Evolutionary conservation across 2,113 vertebrate genomes (phyloP).

Genomic region (Antidorcas marsupialis): DNA sequence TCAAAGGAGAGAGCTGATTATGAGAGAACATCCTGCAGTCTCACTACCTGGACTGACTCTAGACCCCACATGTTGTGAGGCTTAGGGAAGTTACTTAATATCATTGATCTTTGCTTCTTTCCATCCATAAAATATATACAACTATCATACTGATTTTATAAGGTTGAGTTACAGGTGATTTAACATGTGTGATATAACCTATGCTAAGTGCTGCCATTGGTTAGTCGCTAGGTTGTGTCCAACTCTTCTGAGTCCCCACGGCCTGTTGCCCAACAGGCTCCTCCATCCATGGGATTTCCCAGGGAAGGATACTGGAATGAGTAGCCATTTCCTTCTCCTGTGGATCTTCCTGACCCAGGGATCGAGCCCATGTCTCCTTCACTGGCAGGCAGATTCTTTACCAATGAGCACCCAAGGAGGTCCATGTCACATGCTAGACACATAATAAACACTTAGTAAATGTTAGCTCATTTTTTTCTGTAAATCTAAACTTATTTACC

Average conservation of each 20-base stretch:
- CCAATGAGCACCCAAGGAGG: neutral
- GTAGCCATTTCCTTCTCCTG: neutral
- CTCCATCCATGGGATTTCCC: neutral
- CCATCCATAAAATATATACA: neutral
- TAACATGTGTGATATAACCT: neutral
- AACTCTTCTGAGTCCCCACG: neutral
- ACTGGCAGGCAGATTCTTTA: neutral
- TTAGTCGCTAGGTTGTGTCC: neutral
- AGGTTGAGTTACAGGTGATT: neutral
- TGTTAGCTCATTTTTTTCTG: neutral
- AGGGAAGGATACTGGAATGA: neutral
- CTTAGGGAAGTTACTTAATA: neutral
- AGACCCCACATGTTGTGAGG: neutral
- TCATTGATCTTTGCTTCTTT: neutral
- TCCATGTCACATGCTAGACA: rapidly evolving
- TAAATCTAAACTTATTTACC: neutral
- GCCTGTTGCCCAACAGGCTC: neutral
- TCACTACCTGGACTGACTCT: neutral
- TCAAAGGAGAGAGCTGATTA: neutral
- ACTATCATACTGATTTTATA: neutral
- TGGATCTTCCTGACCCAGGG: neutral
- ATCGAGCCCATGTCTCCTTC: neutral
- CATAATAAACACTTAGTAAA: neutral
- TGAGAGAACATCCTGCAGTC: too few relatives aligned
- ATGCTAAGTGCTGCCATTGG: neutral